phyloP scores from a whole-genome alignment of 2,797 vertebrate genomes.

The Phoebastria nigripes region DNA sequence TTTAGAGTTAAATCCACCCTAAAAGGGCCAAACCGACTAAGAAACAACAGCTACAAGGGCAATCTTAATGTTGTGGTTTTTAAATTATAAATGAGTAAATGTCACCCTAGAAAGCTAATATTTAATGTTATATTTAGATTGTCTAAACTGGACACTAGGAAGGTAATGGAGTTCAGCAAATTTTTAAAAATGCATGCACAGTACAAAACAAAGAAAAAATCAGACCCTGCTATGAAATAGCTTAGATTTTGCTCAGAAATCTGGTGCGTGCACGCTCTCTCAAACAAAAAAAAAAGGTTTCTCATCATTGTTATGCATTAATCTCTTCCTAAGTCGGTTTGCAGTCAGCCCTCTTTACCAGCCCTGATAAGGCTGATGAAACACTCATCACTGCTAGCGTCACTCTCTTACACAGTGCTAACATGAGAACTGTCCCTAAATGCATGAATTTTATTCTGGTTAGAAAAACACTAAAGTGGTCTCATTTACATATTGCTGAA shows the following conservation, averaged over 20 bases:
- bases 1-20: background rate
- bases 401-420: background rate
- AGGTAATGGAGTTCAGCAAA: background rate
- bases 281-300: background rate
- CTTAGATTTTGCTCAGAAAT: background rate
- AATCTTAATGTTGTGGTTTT: background rate
- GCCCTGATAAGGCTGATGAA: background rate
- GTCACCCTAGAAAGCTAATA: background rate
- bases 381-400: fast-evolving
- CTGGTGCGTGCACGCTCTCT: no score
- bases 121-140: background rate
- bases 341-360: background rate
- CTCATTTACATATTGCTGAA: background rate
- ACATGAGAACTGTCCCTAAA: background rate
- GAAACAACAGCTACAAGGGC: background rate
- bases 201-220: background rate
- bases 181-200: background rate
- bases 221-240: background rate
- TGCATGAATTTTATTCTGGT: background rate
- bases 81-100: background rate
- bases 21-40: background rate
- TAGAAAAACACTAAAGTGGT: background rate
- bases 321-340: background rate
- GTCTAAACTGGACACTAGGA: background rate
- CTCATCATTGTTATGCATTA: background rate